phyloP scores from a whole-genome alignment of 2,797 vertebrate species.

The Crocidura indochinensis region DNA sequence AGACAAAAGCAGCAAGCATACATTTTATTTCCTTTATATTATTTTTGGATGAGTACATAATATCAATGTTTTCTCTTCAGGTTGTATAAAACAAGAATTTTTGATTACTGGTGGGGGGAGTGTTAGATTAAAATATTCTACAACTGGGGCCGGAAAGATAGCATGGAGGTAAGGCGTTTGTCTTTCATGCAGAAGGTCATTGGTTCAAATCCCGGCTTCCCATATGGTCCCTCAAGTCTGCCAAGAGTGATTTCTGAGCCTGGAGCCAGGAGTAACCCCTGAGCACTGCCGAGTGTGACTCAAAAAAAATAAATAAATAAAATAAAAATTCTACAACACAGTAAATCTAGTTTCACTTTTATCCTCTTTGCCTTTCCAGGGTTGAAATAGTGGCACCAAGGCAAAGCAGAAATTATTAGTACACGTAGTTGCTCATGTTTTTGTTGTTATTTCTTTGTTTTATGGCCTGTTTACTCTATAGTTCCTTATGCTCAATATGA shows the following conservation, averaged over 20 bases:
- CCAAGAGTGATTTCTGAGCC: too few relatives aligned
- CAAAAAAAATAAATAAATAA: too few relatives aligned
- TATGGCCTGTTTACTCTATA: not conserved
- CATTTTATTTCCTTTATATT: constrained; percentile 40
- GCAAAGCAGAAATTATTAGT: constrained; percentile 6
- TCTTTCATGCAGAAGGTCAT: too few relatives aligned
- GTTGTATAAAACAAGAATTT: not conserved
- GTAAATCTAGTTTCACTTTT: constrained; percentile 50
- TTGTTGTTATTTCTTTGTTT: too few relatives aligned
- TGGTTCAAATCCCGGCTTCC: too few relatives aligned
- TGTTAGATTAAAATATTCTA: not conserved
- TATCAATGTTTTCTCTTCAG: not conserved
- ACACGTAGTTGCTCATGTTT: not conserved
- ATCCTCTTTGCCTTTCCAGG: constrained; percentile 18
- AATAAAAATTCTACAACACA: not conserved
- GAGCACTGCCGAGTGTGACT: too few relatives aligned
- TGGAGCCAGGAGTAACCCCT: too few relatives aligned
- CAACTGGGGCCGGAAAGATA: too few relatives aligned
- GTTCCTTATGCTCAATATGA: not conserved
- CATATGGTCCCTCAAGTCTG: too few relatives aligned
- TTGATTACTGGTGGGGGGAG: not conserved
- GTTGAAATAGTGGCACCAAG: constrained; percentile 29
- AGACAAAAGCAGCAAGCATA: not conserved
- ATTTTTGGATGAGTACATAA: constrained; percentile 28
- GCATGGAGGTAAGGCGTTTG: too few relatives aligned